Base-by-base conservation (phyloP, 2,797 vertebrate genomes). In the Parotocinclus haroldoi region DNA sequence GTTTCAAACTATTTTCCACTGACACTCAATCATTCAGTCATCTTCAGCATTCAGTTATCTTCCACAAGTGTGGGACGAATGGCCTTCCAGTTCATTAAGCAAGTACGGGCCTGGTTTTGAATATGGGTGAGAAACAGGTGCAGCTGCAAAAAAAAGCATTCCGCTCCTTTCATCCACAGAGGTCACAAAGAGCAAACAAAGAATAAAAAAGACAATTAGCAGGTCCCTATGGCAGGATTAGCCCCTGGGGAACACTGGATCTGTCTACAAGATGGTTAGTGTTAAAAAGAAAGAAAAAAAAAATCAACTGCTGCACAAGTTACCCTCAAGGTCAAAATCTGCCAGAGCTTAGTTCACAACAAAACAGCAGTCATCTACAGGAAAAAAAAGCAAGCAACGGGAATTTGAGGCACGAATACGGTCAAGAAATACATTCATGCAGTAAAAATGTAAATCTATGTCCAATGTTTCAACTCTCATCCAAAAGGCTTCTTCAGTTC, bases 1-100 rank as follows among this genome's bases (percentile, higher is more conserved):
- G 16, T 16, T 40, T 45, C 8, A 8, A 50, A 17, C 50, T 58
- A 2, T 27, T 27, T 27, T 5, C 27, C 27, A 27, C 27, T 27
- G 18, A 44, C 54, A 36, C 37, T 58, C 61, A 46, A 50, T 55
- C 13, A 13, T 61, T 76, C 49, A 55, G 63, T 44, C n/a, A n/a
- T n/a, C n/a, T n/a, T n/a, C n/a, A n/a, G n/a, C n/a, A n/a, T n/a
- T n/a, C 54, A 66, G 48, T 66, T 69, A 63, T 18, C 55, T 49
- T 53, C 61, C 65, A 72, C 65, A 38, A 65, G 56, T 76, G 60
- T 56, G 51, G 63, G 60, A 56, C 45, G 27, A 59, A 65, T 46
- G 51, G 37, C 49, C 49, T 54, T 65, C 62, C 36, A 63, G 42
- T 18, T 65, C 65, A 71, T 65, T 60, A 63, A 52, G 38, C 37